Evolutionary conservation across 2,888 invertebrate species (phyloP), one percentile per base, ranked within the genome.

Genomic region (Neria commutata): DNA sequence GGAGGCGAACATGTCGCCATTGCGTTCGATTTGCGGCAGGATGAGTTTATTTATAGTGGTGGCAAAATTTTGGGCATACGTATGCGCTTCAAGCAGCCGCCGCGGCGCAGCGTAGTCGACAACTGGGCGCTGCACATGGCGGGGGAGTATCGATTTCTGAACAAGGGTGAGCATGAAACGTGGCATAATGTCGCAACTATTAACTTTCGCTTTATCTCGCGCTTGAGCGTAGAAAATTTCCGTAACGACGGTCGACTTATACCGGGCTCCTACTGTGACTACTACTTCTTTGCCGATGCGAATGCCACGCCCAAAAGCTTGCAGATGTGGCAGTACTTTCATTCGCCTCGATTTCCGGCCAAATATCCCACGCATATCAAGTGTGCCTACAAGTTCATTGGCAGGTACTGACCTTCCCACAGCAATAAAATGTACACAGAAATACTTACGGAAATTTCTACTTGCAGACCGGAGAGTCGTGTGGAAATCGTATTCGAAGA

Each of bases 271-370:
- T 90, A 88, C 83, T 94, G 94, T 80, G 93, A 94, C 83, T 91
- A 89, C 83, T 90, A 91, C 83, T 94, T 94, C 83, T 86, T 89
- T 77, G 90, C 91, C 19, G 64, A 66, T 11, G 60, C 26, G 5
- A 65, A 61, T 23, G 60, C 14, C 17, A 42, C 52, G 49, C 46
- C 61, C 3, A 61, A 59, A 29, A 34, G 53, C 24, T 59, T 89
- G 70, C 86, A 86, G 72, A 85, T 86, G 17, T 88, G 90, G 79
- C 92, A 94, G 56, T 88, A 89, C 58, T 89, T 94, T 76, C 94
- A 92, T 83, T 97, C 97, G 54, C 97, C 97, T 0, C 89, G 92
- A 59, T 98, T 96, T 85, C 98, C 98, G 64, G 96, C 97, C 72
- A 91, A 91, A 73, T 98, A 98, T 83, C 96, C 97, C 19, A 91